Percentiles rank a stretch among this genome's conserved stretches.
phyloP scores from a whole-genome alignment of 2,113 vertebrate species.

The Ovibos moschatus region DNA sequence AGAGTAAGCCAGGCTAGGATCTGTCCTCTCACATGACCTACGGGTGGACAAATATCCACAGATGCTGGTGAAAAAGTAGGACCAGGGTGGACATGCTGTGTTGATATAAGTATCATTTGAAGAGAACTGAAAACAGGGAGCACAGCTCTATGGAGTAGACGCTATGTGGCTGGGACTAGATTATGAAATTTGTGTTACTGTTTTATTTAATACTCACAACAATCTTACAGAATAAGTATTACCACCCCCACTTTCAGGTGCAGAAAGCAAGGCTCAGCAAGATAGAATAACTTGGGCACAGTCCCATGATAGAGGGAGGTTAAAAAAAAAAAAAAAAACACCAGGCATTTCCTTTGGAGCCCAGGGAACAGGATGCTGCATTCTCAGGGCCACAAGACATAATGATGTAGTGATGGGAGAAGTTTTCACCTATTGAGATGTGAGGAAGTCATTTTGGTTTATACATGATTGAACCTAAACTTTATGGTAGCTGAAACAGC shows the following conservation, averaged over 20 bases:
- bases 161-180: neutral
- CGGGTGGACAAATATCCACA: neutral
- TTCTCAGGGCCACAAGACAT: neutral
- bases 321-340: neutral
- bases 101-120: too few species aligned
- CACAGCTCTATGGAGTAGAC: neutral
- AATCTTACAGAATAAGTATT: neutral
- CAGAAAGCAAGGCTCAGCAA: neutral
- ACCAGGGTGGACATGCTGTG: neutral
- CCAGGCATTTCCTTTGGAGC: neutral
- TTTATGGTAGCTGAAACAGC: neutral
- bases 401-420: neutral
- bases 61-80: too few species aligned
- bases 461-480: neutral
- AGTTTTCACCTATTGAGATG: neutral
- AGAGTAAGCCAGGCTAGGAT: neutral
- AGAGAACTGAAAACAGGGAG: neutral
- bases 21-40: too few species aligned
- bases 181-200: neutral
- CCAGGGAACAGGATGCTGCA: neutral
- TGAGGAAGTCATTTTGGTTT: neutral
- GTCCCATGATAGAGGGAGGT: neutral
- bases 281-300: neutral
- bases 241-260: neutral
- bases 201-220: neutral